These are phyloP conservation scores for Drosophila navojoa DNA, from an alignment of 1,140 invertebrate species.

Conservation along the genomic window DNA sequence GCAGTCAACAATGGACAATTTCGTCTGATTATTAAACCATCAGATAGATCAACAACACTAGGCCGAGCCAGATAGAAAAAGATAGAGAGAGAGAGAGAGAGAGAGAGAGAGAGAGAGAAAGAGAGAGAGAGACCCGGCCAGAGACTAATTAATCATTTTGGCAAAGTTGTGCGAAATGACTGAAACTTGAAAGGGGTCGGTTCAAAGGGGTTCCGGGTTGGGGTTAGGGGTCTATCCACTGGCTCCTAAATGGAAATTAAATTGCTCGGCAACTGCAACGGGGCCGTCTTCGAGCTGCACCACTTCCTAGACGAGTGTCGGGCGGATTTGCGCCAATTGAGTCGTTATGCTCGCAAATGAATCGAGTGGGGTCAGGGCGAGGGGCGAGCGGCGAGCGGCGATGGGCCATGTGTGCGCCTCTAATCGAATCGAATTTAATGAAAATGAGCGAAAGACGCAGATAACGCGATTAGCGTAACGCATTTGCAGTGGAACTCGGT, in stretches of 20 bases:
- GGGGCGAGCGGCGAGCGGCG: background rate
- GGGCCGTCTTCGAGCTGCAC: slow-evolving; percentile 22
- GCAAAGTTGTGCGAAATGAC: slow-evolving; percentile 29
- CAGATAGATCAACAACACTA: slow-evolving; percentile 49
- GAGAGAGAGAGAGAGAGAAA: no score
- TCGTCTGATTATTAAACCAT: slow-evolving; percentile 79
- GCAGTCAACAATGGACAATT: slow-evolving; percentile 66
- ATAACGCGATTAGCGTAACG: slow-evolving; percentile 59
- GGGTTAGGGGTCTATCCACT: background rate
- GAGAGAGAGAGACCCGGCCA: slow-evolving; percentile 1
- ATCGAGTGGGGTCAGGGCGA: slow-evolving; percentile 30
- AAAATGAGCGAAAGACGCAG: slow-evolving; percentile 64
- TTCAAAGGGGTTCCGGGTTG: slow-evolving; percentile 9
- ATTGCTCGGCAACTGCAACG: slow-evolving; percentile 61
- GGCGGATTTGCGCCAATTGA: slow-evolving; percentile 68
- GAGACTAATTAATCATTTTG: slow-evolving; percentile 74
- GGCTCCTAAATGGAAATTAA: slow-evolving; percentile 70
- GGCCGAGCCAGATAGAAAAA: background rate
- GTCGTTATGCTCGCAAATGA: slow-evolving; percentile 78
- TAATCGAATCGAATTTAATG: slow-evolving; percentile 66
- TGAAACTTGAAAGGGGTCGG: slow-evolving; percentile 1
- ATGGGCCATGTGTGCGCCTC: slow-evolving; percentile 12
- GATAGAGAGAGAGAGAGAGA: no score
- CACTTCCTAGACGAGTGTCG: slow-evolving; percentile 28
- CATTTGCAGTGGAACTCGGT: background rate